Percentiles rank a stretch among this genome's conserved stretches.
Evolutionary conservation across 2,888 invertebrate species (phyloP).

Genomic region (Phortica magna): DNA sequence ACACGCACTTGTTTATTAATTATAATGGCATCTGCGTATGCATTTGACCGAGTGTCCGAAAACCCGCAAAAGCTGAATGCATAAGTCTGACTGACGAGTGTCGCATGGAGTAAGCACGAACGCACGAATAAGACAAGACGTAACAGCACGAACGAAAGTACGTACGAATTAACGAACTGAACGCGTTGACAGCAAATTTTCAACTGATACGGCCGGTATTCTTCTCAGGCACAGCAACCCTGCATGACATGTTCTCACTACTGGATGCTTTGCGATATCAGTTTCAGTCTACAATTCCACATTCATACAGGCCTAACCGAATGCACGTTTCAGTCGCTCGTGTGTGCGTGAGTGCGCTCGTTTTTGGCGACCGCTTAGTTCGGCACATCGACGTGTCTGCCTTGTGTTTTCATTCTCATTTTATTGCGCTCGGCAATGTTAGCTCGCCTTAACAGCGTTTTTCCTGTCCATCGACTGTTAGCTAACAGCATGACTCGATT

Average conservation of each 20-base stretch:
- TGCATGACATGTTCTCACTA: constrained; percentile 57
- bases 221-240: not conserved
- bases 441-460: not conserved
- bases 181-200: constrained; percentile 2
- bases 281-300: not conserved
- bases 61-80: no score
- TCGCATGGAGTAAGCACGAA: not conserved
- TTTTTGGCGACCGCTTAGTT: not conserved
- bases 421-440: not conserved
- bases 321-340: not conserved
- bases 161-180: not conserved
- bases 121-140: not conserved
- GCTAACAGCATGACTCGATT: not conserved
- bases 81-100: not conserved
- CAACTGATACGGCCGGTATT: not conserved
- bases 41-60: not conserved
- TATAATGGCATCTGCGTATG: not conserved
- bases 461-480: not conserved
- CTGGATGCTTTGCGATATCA: constrained; percentile 51
- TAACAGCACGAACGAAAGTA: not conserved
- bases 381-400: not conserved
- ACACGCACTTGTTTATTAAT: not conserved
- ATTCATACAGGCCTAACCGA: not conserved
- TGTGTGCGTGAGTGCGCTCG: not conserved
- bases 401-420: not conserved